Conservation (phyloP, 2,113 vertebrate genomes). For the Etheostoma cragini region DNA sequence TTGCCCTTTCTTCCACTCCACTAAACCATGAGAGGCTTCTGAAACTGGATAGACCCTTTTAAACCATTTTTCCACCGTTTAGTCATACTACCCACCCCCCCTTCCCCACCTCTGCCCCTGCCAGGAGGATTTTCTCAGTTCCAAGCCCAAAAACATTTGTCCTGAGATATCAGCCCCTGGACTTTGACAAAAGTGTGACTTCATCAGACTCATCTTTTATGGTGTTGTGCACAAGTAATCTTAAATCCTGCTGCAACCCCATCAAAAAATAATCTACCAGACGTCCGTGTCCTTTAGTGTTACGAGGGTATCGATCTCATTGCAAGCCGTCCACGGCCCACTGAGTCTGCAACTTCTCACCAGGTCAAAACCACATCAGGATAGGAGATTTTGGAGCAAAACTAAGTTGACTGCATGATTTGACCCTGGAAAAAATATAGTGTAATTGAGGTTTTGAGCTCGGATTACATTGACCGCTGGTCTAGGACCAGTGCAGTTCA, state of each 20-base stretch:
- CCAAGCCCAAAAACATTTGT: conserved; percentile 57
- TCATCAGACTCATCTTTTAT: conserved; percentile 52
- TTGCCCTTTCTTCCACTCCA: conserved; percentile 74
- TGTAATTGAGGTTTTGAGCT: conserved; percentile 68
- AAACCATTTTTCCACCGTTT: conserved; percentile 71
- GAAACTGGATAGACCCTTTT: conserved; percentile 74
- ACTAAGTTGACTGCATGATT: conserved; percentile 63
- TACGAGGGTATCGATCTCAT: conserved; percentile 20
- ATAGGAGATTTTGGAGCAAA: conserved; percentile 49
- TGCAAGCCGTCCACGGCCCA: conserved; percentile 24
- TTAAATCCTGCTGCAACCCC: conserved; percentile 21
- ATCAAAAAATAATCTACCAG: conserved; percentile 26
- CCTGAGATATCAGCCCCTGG: conserved; percentile 49
- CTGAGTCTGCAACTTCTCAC: conserved; percentile 19
- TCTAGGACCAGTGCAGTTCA: conserved; percentile 44
- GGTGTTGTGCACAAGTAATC: neutral
- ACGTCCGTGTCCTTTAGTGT: conserved; percentile 52
- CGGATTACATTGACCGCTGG: conserved; percentile 23
- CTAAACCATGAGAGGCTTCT: conserved; percentile 72
- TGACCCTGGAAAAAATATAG: conserved; percentile 60
- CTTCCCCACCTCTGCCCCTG: conserved; percentile 47
- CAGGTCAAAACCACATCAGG: conserved; percentile 43
- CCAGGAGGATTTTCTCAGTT: conserved; percentile 54
- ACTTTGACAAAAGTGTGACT: conserved; percentile 54
- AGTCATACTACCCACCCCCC: conserved; percentile 57